Conservation (phyloP, 1,140 invertebrate species). For the Drosophila kohkoa region DNA sequence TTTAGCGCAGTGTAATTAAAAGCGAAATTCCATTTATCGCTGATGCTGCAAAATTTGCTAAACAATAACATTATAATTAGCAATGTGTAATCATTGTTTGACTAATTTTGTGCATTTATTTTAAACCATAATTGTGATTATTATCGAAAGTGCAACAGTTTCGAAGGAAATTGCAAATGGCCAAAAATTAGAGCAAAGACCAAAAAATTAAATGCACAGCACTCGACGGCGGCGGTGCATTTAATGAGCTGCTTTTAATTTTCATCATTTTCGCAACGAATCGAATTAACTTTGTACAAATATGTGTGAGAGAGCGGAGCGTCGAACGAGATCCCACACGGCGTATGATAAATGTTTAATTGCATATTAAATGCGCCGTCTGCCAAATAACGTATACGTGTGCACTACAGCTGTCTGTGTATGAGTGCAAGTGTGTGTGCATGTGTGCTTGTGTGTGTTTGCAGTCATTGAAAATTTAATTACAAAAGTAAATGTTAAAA, state of each 20-base stretch:
- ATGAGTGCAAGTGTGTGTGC: slow-evolving; percentile 28
- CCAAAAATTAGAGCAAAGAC: not conserved
- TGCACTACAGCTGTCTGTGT: slow-evolving; percentile 7
- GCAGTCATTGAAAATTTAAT: slow-evolving; percentile 67
- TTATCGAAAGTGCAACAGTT: not conserved
- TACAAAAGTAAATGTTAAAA: slow-evolving; percentile 71
- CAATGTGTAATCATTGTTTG: not conserved
- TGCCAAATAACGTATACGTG: slow-evolving; percentile 22
- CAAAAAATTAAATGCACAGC: not conserved
- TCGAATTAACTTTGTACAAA: slow-evolving; percentile 39
- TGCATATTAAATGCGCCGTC: slow-evolving; percentile 53
- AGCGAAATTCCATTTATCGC: slow-evolving; percentile 1
- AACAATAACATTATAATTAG: slow-evolving; percentile 29
- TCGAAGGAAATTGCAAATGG: not conserved
- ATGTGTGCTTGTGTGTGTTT: slow-evolving; percentile 26
- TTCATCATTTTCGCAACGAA: slow-evolving; percentile 30
- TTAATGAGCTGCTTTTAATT: slow-evolving; percentile 49
- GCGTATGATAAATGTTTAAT: slow-evolving; percentile 61
- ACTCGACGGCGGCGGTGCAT: not conserved
- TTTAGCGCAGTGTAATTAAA: not conserved
- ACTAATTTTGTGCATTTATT: not conserved
- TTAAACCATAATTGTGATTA: not conserved
- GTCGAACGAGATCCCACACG: not conserved
- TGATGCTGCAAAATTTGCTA: slow-evolving; percentile 1
- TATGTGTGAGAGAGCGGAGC: slow-evolving; percentile 2